Evolutionary conservation across 2,797 vertebrate species (phyloP), one percentile per base, ranked within the genome.

Genomic region (Psittacula derbiana): DNA sequence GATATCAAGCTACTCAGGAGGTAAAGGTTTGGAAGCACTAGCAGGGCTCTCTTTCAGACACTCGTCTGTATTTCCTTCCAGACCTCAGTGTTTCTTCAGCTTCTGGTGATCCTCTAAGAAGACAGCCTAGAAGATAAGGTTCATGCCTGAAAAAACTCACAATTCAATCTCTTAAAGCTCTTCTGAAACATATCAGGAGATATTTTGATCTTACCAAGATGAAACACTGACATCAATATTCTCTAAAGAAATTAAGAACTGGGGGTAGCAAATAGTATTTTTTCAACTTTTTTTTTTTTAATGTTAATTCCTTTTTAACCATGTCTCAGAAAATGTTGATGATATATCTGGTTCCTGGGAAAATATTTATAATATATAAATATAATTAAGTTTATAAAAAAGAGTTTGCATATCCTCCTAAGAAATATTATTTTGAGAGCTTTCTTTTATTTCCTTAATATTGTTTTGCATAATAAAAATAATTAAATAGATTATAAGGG

Each of bases 221-320:
- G 21, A 72, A 74, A 60, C 13, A 49, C 6, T 4, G 47, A 46
- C 31, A 71, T n/a, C 24, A 52, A 14, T 50, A 58, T 30, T 14
- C 24, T 24, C 20, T 38, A 44, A 44, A n/a, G 7, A 80, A 73
- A 74, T 33, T 24, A 1, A 81, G 38, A 78, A 20, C 0, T 49
- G 1, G 2, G 7, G 7, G 5, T 23, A 52, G 6, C 47, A 41
- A 78, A 23, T 11, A 10, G 0, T 6, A 50, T 30, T 9, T 3
- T 80, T 90, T 88, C 21, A 13, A 49, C 24, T 33, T 36, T 21
- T 33, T 36, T 15, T n/a, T 44, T 57, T 16, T 23, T 15, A 57
- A 3, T 46, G 4, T 33, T 41, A 24, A 38, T 57, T 74, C 10
- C 1, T 38, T 73, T 47, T 74, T 64, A 46, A 27, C 14, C 6